These are phyloP conservation scores for Paramormyrops hopkinsi DNA, from an alignment of 2,797 vertebrate genomes.

Conservation along the genomic window DNA sequence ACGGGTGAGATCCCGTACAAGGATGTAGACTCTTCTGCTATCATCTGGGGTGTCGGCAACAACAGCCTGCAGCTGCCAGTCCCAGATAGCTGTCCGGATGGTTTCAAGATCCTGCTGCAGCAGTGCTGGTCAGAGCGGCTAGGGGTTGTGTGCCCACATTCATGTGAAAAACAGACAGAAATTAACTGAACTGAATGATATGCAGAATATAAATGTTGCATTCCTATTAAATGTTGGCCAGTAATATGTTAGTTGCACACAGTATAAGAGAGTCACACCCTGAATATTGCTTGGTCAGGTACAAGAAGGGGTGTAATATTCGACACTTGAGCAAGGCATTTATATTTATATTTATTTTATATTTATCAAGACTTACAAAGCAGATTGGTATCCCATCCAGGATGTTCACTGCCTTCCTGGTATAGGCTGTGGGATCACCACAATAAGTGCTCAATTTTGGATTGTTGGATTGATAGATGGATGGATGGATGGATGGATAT, in stretches of 20 bases:
- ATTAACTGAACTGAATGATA: background rate
- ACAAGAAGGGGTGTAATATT: background rate
- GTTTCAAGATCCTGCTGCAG: constrained; percentile 90
- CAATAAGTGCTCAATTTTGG: background rate
- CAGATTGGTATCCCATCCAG: background rate
- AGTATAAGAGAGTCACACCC: background rate
- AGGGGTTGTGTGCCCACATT: background rate
- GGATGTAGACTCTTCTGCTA: constrained; percentile 93
- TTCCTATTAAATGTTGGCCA: background rate
- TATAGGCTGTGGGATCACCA: background rate
- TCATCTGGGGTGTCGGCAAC: constrained; percentile 97
- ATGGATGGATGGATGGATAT: background rate
- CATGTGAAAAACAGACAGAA: background rate
- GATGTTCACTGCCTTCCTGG: background rate
- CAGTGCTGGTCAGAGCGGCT: constrained; percentile 83
- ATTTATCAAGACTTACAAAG: background rate
- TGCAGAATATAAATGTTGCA: background rate
- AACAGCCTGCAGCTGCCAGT: constrained; percentile 94
- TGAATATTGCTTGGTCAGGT: background rate
- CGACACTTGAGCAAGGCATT: background rate
- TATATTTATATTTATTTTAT: background rate
- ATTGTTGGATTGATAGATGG: background rate
- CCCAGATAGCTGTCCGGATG: constrained; percentile 88
- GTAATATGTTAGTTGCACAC: background rate
- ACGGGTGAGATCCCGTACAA: constrained; percentile 96